Conservation (phyloP, 92 coral and sea anemone genomes). For the Porites evermanni region DNA sequence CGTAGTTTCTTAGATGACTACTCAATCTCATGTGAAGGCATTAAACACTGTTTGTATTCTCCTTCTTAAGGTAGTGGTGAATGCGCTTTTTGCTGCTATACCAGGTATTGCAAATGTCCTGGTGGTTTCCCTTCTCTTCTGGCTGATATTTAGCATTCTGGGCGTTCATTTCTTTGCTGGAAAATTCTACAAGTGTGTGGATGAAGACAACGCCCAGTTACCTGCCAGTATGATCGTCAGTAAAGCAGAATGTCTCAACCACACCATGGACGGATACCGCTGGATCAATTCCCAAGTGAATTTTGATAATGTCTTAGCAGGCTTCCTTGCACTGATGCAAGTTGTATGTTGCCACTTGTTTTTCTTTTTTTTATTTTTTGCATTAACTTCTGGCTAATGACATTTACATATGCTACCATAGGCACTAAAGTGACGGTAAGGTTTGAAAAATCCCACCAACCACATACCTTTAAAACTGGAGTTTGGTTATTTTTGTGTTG, state of each 20-base stretch:
- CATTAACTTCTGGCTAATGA: too few relatives aligned
- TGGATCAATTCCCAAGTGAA: slow-evolving; percentile 91
- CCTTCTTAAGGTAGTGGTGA: slow-evolving; percentile 67
- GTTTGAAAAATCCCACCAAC: too few relatives aligned
- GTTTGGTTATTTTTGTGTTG: too few relatives aligned
- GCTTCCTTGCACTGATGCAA: slow-evolving; percentile 86
- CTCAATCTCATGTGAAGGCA: too few relatives aligned
- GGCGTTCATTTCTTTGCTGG: slow-evolving; percentile 83
- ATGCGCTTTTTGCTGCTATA: slow-evolving; percentile 78
- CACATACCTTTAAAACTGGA: too few relatives aligned
- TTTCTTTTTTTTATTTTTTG: too few relatives aligned
- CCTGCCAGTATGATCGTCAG: slow-evolving; percentile 40
- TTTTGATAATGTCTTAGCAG: slow-evolving; percentile 86
- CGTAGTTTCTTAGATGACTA: too few relatives aligned
- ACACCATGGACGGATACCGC: slow-evolving; percentile 58
- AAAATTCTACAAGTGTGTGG: slow-evolving; percentile 72
- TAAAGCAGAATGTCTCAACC: slow-evolving; percentile 54
- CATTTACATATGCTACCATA: too few relatives aligned
- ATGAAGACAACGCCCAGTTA: slow-evolving; percentile 43
- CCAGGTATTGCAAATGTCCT: slow-evolving; percentile 80
- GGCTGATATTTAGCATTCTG: slow-evolving; percentile 79
- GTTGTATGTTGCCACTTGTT: slow-evolving; percentile 68
- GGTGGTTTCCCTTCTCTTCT: slow-evolving; percentile 69
- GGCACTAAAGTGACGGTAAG: too few relatives aligned
- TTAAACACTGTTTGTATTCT: too few relatives aligned